Percentiles rank a stretch among this genome's conserved stretches.
These are phyloP conservation scores for Laspeyria flexula DNA, from an alignment of 2,888 invertebrate species.

Conservation along the genomic window DNA sequence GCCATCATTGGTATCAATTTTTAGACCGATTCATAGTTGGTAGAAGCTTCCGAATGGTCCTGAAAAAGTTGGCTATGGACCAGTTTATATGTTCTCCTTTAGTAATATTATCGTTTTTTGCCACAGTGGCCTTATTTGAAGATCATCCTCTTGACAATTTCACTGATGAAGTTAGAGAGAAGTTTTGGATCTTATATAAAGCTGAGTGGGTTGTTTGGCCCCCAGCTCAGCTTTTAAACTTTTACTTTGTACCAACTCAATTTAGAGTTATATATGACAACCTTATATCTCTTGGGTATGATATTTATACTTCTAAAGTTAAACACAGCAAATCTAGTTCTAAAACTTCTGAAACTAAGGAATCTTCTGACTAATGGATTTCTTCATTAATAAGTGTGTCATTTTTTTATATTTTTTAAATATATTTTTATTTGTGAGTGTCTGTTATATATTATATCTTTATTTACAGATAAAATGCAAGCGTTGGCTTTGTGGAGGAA, in stretches of 20 bases:
- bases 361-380: background rate
- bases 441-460: too few relatives aligned
- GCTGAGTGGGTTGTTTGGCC: constrained; percentile 98
- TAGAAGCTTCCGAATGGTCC: constrained; percentile 86
- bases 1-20: constrained; percentile 94
- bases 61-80: constrained; percentile 93
- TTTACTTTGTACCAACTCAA: constrained; percentile 92
- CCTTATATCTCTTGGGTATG: constrained; percentile 93
- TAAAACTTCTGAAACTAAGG: too few relatives aligned
- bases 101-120: constrained; percentile 91
- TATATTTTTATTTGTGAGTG: background rate
- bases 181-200: constrained; percentile 91
- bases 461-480: constrained; percentile 65
- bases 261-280: constrained; percentile 96
- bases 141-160: constrained; percentile 86
- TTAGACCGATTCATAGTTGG: constrained; percentile 91
- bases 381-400: background rate
- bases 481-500: constrained; percentile 67
- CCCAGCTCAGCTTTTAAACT: constrained; percentile 96
- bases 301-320: constrained; percentile 93
- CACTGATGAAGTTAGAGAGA: constrained; percentile 88
- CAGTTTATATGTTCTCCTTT: constrained; percentile 94
- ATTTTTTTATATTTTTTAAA: background rate
- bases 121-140: constrained; percentile 91
- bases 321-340: constrained; percentile 81